phyloP scores from a whole-genome alignment of 2,888 invertebrate species.

The Drosophila anomelani region DNA sequence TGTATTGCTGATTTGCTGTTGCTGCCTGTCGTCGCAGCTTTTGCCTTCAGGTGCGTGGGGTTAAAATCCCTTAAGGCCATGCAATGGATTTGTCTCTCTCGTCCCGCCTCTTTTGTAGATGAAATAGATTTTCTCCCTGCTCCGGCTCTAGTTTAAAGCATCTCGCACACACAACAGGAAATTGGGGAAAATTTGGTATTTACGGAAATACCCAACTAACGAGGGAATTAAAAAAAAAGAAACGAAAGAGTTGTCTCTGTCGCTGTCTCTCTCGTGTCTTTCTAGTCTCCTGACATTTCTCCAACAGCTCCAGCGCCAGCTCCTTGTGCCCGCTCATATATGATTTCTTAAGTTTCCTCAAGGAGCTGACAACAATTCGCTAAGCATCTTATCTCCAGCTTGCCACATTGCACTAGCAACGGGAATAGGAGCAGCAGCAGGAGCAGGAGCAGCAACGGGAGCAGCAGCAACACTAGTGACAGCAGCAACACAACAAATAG shows the following conservation, averaged over 20 bases:
- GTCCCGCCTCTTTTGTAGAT: constrained; percentile 10
- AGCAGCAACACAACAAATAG: constrained; percentile 28
- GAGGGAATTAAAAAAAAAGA: constrained; percentile 36
- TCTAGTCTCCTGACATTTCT: constrained; percentile 14
- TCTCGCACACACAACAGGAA: constrained; percentile 27
- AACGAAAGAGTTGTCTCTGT: constrained; percentile 14
- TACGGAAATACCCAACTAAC: constrained; percentile 39
- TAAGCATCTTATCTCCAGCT: constrained; percentile 66
- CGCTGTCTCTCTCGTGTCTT: constrained; percentile 4
- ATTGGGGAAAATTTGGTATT: constrained; percentile 29
- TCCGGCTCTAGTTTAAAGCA: constrained; percentile 22
- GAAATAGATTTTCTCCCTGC: constrained; percentile 27
- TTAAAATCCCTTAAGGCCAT: constrained; percentile 79
- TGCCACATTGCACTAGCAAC: constrained; percentile 63
- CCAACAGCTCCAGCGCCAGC: constrained; percentile 1
- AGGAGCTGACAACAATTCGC: constrained; percentile 36
- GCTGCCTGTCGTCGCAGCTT: constrained; percentile 68
- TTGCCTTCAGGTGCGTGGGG: constrained; percentile 76
- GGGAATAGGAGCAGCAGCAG: background rate
- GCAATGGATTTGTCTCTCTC: constrained; percentile 61
- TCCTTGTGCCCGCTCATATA: constrained; percentile 13
- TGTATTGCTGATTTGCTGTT: constrained; percentile 72
- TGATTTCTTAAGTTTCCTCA: constrained; percentile 47
- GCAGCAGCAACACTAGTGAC: background rate
- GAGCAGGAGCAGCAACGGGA: background rate